Evolutionary conservation across 2,888 invertebrate species (phyloP).

Genomic region (Endomychus coccineus): DNA sequence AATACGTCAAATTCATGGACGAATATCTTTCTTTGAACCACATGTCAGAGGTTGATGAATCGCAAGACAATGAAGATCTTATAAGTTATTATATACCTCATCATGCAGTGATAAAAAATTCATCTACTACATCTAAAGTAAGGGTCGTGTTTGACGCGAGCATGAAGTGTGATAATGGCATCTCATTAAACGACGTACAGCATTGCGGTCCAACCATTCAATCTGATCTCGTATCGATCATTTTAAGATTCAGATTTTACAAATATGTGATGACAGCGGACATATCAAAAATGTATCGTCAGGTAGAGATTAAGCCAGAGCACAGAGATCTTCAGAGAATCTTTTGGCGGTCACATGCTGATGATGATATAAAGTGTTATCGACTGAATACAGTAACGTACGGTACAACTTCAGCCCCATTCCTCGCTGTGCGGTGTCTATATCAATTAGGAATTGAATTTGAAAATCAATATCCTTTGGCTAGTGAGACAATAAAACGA

Average conservation of each 20-base stretch:
- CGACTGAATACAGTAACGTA: not conserved
- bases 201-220: not conserved
- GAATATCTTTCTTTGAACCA: slow-evolving; percentile 2
- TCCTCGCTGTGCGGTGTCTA: not conserved
- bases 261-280: slow-evolving; percentile 1
- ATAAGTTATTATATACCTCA: slow-evolving; percentile 1
- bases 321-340: slow-evolving; percentile 1
- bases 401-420: slow-evolving; percentile 1
- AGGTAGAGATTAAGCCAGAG: not conserved
- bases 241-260: not conserved
- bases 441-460: not conserved
- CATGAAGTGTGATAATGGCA: not conserved
- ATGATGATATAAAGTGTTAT: not conserved
- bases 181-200: not conserved
- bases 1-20: slow-evolving; percentile 2
- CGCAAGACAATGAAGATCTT: not conserved
- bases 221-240: not conserved
- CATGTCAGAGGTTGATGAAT: not conserved
- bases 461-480: not conserved
- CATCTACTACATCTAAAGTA: not conserved
- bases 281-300: not conserved
- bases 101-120: slow-evolving; percentile 1
- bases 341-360: not conserved
- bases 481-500: not conserved
- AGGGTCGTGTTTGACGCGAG: slow-evolving; percentile 2